Evolutionary conservation across 2,113 vertebrate genomes (phyloP).

Genomic region (Cepphus grylle): DNA sequence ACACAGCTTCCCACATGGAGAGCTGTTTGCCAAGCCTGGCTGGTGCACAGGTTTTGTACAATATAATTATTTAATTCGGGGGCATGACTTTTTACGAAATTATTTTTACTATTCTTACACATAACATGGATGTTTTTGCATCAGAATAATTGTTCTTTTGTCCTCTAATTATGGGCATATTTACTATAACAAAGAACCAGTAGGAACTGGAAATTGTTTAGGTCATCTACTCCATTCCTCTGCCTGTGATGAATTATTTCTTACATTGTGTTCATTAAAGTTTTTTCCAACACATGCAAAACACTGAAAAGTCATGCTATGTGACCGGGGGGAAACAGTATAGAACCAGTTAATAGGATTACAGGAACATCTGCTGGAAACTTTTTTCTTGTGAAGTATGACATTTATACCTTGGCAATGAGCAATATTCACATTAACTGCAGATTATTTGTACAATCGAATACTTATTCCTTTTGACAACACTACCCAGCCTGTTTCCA

Average conservation of each 20-base stretch:
- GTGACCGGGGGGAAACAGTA: background rate
- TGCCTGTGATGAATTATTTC: background rate
- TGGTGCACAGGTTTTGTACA: background rate
- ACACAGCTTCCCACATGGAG: background rate
- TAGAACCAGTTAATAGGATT: constrained; percentile 12
- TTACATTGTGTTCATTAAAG: background rate
- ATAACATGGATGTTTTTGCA: background rate
- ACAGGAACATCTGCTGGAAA: constrained; percentile 16
- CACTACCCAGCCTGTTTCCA: background rate
- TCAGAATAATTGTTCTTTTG: background rate
- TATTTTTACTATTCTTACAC: background rate
- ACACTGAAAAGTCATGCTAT: background rate
- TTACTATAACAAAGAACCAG: background rate
- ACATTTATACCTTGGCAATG: constrained; percentile 12
- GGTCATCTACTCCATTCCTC: background rate
- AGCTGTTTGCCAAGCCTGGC: constrained; percentile 17
- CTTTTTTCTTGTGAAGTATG: background rate
- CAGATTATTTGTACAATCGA: background rate
- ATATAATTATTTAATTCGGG: background rate
- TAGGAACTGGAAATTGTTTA: background rate
- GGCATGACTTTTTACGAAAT: background rate
- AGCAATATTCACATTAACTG: background rate
- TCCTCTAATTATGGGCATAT: background rate
- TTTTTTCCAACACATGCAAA: constrained; percentile 6
- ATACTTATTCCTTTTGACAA: background rate